Base-by-base conservation (phyloP, 2,797 vertebrate species). In the Sebastes elongatus region DNA sequence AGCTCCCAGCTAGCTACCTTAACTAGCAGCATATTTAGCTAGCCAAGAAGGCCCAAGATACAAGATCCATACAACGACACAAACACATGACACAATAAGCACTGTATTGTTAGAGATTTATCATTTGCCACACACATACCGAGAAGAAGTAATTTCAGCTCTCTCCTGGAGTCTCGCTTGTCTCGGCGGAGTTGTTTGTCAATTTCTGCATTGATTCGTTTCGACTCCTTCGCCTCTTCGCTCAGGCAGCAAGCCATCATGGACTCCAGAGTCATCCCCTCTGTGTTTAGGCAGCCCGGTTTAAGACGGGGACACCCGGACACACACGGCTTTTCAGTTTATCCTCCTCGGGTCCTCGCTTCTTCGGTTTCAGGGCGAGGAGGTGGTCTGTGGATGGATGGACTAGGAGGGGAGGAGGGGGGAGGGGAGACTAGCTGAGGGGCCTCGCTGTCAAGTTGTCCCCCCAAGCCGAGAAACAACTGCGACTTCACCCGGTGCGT, bases 221-320 rank as follows among this genome's bases (percentile, higher is more conserved):
- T 98, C 85, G 97, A 98, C 95, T 98, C 97, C 96, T 98, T 98
- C 94, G 97, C 97, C 96, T 98, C 97, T 92, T 98, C 97, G 95
- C 97, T 98, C 94, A 98, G 97, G 97, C 97, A 98, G 93, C 97
- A 98, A 95, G 97, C 97, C 97, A 98, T 98, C 96, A 98, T 97
- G 96, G 97, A 98, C 95, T 97, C 97, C 96, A 98, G 96, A 96
- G 97, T 98, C 97, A 98, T 98, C 95, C 95, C 96, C 93, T 90
- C 42, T 89, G 59, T 89, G 59, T 89, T 85, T 85, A 72, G 87
- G 86, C 91, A 92, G 92, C 92, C 94, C 93, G 86, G 86, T 89
- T 46, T 91, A 27, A 81, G 77, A 89, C 93, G 90, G 90, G 91
- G 89, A 94, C 38, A 42, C 38, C 92, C 85, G 60, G 88, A 84